phyloP scores from a whole-genome alignment of 2,888 invertebrate species.

The Eupithecia inturbata region DNA sequence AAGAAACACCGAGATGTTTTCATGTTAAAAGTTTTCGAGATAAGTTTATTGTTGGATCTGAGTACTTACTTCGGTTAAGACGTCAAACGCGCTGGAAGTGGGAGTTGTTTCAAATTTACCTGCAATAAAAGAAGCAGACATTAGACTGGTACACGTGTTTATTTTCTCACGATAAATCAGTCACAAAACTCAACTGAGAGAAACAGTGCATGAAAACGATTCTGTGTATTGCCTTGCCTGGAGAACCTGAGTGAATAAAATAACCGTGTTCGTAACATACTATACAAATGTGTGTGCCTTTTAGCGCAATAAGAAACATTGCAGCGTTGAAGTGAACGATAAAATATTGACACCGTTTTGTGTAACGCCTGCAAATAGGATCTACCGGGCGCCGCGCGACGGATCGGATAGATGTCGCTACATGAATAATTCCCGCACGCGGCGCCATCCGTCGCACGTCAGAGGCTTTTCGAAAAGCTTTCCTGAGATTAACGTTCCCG shows the following conservation, averaged over 20 bases:
- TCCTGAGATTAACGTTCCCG: slow-evolving; percentile 30
- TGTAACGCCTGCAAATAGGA: slow-evolving; percentile 29
- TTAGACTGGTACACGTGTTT: slow-evolving; percentile 26
- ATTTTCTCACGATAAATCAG: slow-evolving; percentile 5
- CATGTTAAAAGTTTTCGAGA: slow-evolving; percentile 37
- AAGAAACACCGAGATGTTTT: slow-evolving; percentile 37
- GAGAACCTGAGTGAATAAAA: neutral
- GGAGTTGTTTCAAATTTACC: slow-evolving; percentile 52
- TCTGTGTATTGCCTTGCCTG: neutral
- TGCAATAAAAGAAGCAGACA: slow-evolving; percentile 53
- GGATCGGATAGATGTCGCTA: slow-evolving; percentile 34
- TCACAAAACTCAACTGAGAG: neutral
- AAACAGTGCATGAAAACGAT: neutral
- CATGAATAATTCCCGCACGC: slow-evolving; percentile 39
- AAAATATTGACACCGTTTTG: slow-evolving; percentile 30
- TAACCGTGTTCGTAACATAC: neutral
- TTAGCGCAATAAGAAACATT: neutral
- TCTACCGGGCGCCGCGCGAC: slow-evolving; percentile 20
- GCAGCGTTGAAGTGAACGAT: slow-evolving; percentile 15
- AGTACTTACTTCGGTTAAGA: slow-evolving; percentile 41
- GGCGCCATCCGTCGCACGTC: slow-evolving; percentile 35
- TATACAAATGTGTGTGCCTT: slow-evolving; percentile 1
- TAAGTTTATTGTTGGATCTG: slow-evolving; percentile 42
- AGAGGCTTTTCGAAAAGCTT: slow-evolving; percentile 35
- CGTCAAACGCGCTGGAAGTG: slow-evolving; percentile 36